Conservation (phyloP, 2,888 invertebrate species). For the Thecophora atra region DNA sequence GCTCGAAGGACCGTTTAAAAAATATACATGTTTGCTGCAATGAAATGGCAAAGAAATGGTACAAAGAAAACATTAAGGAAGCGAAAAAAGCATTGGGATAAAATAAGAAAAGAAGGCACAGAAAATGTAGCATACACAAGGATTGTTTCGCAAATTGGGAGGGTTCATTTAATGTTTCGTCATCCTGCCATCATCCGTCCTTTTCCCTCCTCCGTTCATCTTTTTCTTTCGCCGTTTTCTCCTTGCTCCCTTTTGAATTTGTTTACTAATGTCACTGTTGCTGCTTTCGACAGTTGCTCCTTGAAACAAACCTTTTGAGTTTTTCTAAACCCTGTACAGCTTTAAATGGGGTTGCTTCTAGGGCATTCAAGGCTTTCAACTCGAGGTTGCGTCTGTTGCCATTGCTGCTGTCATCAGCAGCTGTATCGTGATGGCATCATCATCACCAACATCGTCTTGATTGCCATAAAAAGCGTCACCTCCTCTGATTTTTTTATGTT, state of each 20-base stretch:
- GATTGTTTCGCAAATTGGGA: background rate
- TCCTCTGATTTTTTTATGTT: background rate
- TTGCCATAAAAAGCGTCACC: slow-evolving; percentile 3
- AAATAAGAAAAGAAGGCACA: background rate
- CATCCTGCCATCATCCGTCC: background rate
- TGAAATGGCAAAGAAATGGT: slow-evolving; percentile 12
- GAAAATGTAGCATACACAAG: background rate
- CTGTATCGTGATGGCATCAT: background rate
- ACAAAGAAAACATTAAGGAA: background rate
- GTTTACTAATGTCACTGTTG: too few relatives aligned
- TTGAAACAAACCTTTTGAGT: background rate
- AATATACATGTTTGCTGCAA: background rate
- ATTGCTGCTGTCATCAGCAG: slow-evolving; percentile 5
- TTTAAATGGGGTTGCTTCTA: slow-evolving; percentile 6
- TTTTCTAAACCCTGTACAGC: background rate
- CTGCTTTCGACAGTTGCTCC: slow-evolving; percentile 31
- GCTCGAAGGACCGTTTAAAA: background rate
- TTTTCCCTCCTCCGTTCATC: background rate
- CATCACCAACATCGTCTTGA: background rate
- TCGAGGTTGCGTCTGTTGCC: slow-evolving; percentile 3
- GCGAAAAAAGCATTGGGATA: background rate
- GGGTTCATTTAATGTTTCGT: background rate
- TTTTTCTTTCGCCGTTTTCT: background rate
- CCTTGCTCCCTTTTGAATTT: too few relatives aligned
- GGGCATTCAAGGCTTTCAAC: background rate